Evolutionary conservation across 2,113 vertebrate species (phyloP).

Genomic region (Phycodurus eques): DNA sequence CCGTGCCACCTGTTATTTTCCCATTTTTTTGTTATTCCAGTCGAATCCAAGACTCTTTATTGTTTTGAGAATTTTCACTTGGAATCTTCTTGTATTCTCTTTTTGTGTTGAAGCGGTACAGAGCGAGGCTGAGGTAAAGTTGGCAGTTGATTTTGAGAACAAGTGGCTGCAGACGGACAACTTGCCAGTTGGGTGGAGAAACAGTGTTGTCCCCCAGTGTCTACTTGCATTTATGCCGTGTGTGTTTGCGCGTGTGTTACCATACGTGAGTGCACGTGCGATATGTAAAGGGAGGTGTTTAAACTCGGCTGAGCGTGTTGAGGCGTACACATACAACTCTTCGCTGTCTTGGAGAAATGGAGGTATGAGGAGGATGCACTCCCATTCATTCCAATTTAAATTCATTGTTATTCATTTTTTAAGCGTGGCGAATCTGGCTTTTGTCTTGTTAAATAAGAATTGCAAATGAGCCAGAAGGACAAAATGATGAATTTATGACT

Average conservation of each 20-base stretch:
- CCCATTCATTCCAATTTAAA: not conserved
- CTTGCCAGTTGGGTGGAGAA: conserved; percentile 48
- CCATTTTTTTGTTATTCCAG: no score
- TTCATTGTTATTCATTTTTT: not conserved
- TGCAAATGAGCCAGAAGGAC: not conserved
- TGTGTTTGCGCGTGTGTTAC: no score
- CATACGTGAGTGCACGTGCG: no score
- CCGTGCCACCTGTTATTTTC: no score
- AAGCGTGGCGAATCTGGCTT: not conserved
- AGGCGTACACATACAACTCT: conserved; percentile 30
- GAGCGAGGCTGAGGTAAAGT: no score
- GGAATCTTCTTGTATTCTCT: no score
- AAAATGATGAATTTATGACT: not conserved
- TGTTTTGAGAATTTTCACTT: no score
- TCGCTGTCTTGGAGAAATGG: conserved; percentile 12
- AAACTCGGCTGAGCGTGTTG: conserved; percentile 50
- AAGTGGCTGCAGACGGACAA: not conserved
- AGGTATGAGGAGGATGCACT: conserved; percentile 4
- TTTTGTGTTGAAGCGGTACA: no score
- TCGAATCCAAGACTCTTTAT: no score
- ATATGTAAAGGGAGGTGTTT: conserved; percentile 30
- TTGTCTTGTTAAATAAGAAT: not conserved
- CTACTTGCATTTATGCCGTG: no score
- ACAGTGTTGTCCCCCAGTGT: not conserved
- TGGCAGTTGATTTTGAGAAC: no score